Evolutionary conservation across 92 coral and sea anemone species (phyloP).

Genomic region (Palythoa heliodiscus): DNA sequence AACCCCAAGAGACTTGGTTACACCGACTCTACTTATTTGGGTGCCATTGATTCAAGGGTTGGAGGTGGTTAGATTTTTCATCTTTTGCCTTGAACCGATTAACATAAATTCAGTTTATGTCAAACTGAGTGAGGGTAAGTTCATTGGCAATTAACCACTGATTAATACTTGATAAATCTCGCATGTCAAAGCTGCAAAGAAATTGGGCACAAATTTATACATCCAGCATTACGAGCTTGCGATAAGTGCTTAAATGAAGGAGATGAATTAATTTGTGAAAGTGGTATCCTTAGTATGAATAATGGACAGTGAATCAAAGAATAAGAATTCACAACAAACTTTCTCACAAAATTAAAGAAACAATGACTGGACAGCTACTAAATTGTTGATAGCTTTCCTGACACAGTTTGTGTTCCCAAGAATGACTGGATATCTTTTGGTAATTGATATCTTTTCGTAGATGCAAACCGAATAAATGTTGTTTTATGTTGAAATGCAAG

Average conservation of each 20-base stretch:
- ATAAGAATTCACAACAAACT: too few species aligned
- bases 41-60: too few species aligned
- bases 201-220: constrained; percentile 47
- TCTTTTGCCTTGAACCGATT: too few species aligned
- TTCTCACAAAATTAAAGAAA: constrained; percentile 25
- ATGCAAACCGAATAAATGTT: constrained; percentile 58
- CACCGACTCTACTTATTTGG: too few species aligned
- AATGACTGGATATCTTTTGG: constrained; percentile 55
- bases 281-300: constrained; percentile 53
- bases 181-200: constrained; percentile 45
- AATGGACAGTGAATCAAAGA: too few species aligned
- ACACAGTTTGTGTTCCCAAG: constrained; percentile 58
- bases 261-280: constrained; percentile 53
- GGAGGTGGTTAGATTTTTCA: too few species aligned
- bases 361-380: constrained; percentile 10
- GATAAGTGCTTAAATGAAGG: constrained; percentile 41
- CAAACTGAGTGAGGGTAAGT: too few species aligned
- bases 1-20: too few species aligned
- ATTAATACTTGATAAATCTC: too few species aligned
- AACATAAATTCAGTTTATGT: too few species aligned
- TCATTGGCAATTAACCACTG: too few species aligned
- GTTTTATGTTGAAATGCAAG: constrained; percentile 59
- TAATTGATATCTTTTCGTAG: constrained; percentile 60
- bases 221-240: constrained; percentile 62
- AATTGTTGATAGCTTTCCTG: constrained; percentile 53